These are phyloP conservation scores for Melanotaenia boesemani DNA, from an alignment of 2,797 vertebrate species.

Conservation along the genomic window DNA sequence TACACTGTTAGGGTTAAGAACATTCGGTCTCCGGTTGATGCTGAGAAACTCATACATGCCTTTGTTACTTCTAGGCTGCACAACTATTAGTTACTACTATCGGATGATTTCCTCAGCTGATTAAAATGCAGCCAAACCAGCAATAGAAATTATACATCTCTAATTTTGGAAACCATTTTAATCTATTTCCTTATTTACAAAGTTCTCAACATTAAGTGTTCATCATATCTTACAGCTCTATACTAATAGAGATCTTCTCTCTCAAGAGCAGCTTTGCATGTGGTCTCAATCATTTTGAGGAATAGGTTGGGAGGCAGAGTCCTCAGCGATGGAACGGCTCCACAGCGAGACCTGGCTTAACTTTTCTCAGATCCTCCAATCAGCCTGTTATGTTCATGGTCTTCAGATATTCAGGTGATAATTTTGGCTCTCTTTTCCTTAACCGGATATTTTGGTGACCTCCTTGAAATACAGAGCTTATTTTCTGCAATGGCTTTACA, in stretches of 20 bases:
- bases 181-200: neutral
- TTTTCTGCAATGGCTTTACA: neutral
- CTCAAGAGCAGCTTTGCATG: neutral
- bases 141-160: neutral
- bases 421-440: neutral
- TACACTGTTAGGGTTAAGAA: neutral
- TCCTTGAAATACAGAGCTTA: neutral
- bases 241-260: neutral
- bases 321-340: neutral
- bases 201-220: neutral
- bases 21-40: neutral
- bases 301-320: neutral
- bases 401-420: neutral
- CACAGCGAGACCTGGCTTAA: neutral
- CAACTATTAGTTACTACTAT: neutral
- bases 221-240: neutral
- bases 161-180: neutral
- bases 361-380: neutral
- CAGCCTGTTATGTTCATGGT: neutral
- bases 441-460: neutral
- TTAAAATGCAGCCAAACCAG: neutral
- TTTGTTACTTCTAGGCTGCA: neutral
- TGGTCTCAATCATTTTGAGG: neutral
- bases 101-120: neutral
- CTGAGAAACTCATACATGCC: neutral